Conservation (phyloP, 92 coral and sea anemone species). For the Isaurus tuberculatus region DNA sequence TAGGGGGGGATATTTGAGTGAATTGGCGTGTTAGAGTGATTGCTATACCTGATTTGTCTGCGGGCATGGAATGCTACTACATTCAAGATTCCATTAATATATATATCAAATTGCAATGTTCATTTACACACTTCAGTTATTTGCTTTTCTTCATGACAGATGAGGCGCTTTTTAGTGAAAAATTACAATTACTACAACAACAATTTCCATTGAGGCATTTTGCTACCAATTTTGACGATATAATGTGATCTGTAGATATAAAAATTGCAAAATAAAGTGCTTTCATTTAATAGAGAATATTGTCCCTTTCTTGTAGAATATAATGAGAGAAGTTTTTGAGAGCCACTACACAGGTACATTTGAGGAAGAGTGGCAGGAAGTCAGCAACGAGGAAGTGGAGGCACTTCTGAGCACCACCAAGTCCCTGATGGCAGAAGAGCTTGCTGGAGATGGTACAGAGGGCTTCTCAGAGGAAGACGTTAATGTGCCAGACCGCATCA, state of each 20-base stretch:
- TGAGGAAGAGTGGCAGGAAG: constrained; percentile 14
- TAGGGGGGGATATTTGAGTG: neutral
- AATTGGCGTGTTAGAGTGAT: neutral
- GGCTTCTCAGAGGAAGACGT: constrained; percentile 3
- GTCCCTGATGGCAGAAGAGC: constrained; percentile 14
- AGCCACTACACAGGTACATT: neutral
- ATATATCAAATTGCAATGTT: neutral
- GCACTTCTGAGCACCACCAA: neutral
- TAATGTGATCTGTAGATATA: neutral
- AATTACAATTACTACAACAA: neutral
- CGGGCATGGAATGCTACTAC: neutral
- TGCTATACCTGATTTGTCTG: neutral
- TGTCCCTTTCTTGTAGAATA: neutral
- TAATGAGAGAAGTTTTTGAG: constrained; percentile 5
- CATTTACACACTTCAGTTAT: constrained; percentile 2
- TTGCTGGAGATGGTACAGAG: constrained; percentile 7
- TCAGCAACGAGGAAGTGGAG: constrained; percentile 3
- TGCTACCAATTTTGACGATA: neutral
- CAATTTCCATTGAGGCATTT: neutral
- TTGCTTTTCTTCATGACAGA: neutral
- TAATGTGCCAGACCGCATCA: constrained; percentile 8
- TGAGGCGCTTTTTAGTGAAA: neutral
- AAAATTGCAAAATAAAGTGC: neutral
- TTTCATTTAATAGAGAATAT: neutral
- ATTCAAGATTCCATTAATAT: neutral